Evolutionary conservation across 2,888 invertebrate genomes (phyloP), one percentile per base, ranked within the genome.

Genomic region (Exocentrus adspersus): DNA sequence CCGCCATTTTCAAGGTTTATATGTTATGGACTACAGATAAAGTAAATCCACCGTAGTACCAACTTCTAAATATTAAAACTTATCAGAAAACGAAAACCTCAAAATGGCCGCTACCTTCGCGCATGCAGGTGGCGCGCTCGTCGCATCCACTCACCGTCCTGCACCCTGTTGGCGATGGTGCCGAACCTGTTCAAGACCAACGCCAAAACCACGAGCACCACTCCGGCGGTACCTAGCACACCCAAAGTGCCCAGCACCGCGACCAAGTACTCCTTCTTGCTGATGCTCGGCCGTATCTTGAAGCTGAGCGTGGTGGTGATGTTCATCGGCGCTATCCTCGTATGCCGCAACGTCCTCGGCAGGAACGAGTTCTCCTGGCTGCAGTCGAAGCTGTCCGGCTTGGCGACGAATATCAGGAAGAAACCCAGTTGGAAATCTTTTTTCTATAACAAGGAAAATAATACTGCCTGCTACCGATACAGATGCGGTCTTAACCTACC

Each of bases 371-470:
- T 74, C 28, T 75, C 75, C 68, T 78, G 76, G 0, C 82, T 81
- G 67, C 88, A 88, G 6, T 87, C 87, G 24, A 84, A 85, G 69
- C 92, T 89, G 0, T 88, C 88, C 0, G 89, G 87, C 80, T 90
- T 90, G 65, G 91, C 89, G 50, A 91, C 89, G 75, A 94, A 87
- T 1, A 93, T 92, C 32, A 94, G 86, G 83, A 92, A 94, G 83
- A 94, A 93, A 0, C 92, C 91, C 5, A 84, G 74, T 0, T 89
- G 88, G 77, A 87, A 91, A 14, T 83, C 84, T 68, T 86, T 85
- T 86, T 86, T 88, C 92, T 92, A 82, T 2, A 85, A 84, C 53
- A 62, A 71, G 24, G 7, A 24, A 24, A 24, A 69, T n/a, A n/a
- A n/a, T n/a, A n/a, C n/a, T n/a, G n/a, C n/a, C n/a, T n/a, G n/a